Evolutionary conservation across 2,113 vertebrate genomes (phyloP).

Genomic region (Recurvirostra avosetta): DNA sequence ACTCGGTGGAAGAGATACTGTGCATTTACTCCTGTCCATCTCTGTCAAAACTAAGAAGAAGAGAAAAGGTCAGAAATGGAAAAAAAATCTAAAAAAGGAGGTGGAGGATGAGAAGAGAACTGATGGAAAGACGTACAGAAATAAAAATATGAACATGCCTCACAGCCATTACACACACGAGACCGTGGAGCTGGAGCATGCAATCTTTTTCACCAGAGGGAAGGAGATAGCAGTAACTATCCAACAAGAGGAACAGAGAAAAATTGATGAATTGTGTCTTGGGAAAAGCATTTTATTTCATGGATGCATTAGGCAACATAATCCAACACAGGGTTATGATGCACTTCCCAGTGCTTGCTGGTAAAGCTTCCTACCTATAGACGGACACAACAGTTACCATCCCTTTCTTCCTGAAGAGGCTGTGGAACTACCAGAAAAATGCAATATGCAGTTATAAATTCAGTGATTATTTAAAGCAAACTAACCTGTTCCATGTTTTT

Average conservation of each 20-base stretch:
- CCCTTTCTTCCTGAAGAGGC: background rate
- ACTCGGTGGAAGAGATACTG: background rate
- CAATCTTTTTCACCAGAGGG: background rate
- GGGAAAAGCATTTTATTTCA: background rate
- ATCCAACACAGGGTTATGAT: background rate
- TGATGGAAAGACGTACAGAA: background rate
- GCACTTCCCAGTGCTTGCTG: background rate
- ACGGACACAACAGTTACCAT: background rate
- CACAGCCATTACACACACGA: background rate
- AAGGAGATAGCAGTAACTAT: background rate
- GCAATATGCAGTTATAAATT: background rate
- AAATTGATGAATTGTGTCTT: background rate
- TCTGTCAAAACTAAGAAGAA: background rate
- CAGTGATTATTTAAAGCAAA: background rate
- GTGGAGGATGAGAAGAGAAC: background rate
- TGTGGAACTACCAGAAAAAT: background rate
- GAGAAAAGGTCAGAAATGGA: background rate
- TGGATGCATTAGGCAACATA: background rate
- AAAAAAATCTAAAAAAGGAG: background rate
- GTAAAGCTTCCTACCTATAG: background rate
- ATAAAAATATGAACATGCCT: background rate
- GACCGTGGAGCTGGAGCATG: accelerated
- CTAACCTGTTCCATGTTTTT: background rate
- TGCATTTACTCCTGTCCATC: background rate
- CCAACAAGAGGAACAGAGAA: background rate